These are phyloP conservation scores for Pemphredon lugubris DNA, from an alignment of 2,888 invertebrate genomes.

Conservation along the genomic window DNA sequence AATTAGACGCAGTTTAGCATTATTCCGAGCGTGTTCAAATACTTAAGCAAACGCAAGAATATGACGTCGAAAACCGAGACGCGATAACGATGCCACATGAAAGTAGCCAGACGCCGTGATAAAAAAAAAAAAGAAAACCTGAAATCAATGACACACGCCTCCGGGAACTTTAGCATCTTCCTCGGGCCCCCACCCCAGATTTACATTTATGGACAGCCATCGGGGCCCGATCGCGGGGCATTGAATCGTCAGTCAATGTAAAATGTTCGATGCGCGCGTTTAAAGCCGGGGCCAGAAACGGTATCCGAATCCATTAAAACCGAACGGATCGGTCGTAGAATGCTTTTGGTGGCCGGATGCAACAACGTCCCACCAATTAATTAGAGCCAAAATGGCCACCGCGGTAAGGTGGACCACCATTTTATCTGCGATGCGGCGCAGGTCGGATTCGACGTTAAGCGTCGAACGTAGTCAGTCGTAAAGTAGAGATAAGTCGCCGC, in stretches of 20 bases:
- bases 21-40: too few relatives aligned
- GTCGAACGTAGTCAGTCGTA: slow-evolving; percentile 77
- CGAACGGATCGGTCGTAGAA: slow-evolving; percentile 14
- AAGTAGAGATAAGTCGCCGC: slow-evolving; percentile 80
- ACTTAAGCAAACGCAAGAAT: too few relatives aligned
- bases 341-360: slow-evolving; percentile 53
- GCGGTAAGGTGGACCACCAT: slow-evolving; percentile 62
- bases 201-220: slow-evolving; percentile 44
- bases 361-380: slow-evolving; percentile 63
- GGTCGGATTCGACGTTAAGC: slow-evolving; percentile 69
- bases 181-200: slow-evolving; percentile 31
- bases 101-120: too few relatives aligned
- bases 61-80: too few relatives aligned
- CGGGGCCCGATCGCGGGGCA: slow-evolving; percentile 30
- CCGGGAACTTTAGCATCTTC: slow-evolving; percentile 37
- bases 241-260: slow-evolving; percentile 59
- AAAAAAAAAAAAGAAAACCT: too few relatives aligned
- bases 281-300: slow-evolving; percentile 37
- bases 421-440: slow-evolving; percentile 69
- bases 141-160: slow-evolving; percentile 40
- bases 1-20: too few relatives aligned
- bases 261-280: slow-evolving; percentile 56
- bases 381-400: slow-evolving; percentile 70
- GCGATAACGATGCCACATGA: background rate
- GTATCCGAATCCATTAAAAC: slow-evolving; percentile 63